These are phyloP conservation scores for Pimephales promelas DNA, from an alignment of 2,113 vertebrate species.

Conservation along the genomic window DNA sequence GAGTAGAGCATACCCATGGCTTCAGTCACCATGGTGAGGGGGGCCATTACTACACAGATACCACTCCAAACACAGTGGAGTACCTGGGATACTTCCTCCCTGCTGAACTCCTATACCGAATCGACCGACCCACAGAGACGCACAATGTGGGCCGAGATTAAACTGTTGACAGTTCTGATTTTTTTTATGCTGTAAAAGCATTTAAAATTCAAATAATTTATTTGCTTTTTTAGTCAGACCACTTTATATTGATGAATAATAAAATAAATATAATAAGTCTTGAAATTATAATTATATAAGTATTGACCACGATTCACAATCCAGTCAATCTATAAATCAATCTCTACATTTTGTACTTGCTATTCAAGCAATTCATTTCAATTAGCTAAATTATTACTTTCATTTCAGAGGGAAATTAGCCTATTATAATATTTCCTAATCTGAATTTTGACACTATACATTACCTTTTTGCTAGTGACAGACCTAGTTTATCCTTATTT, in stretches of 20 bases:
- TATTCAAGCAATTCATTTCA: not conserved
- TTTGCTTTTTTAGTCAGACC: not conserved
- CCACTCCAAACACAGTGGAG: slow-evolving; percentile 86
- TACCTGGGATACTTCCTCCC: slow-evolving; percentile 91
- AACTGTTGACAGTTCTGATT: not conserved
- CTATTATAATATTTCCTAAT: too few relatives aligned
- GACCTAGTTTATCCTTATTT: too few relatives aligned
- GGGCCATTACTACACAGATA: slow-evolving; percentile 94
- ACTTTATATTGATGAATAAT: not conserved
- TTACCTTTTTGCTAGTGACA: too few relatives aligned
- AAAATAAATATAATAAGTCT: not conserved
- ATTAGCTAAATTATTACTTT: not conserved
- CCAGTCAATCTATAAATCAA: not conserved
- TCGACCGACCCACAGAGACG: slow-evolving; percentile 85
- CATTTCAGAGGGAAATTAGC: not conserved
- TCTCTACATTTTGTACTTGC: not conserved
- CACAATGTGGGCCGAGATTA: slow-evolving; percentile 81
- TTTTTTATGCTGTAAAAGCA: not conserved
- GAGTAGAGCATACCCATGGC: slow-evolving; percentile 92
- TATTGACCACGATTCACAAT: not conserved
- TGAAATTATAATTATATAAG: not conserved
- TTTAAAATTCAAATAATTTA: not conserved
- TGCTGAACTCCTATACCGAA: slow-evolving; percentile 89
- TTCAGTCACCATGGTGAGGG: slow-evolving; percentile 95
- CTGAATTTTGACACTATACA: too few relatives aligned